Conservation (phyloP, 2,797 vertebrate species). For the Pyrocephalus nanus region DNA sequence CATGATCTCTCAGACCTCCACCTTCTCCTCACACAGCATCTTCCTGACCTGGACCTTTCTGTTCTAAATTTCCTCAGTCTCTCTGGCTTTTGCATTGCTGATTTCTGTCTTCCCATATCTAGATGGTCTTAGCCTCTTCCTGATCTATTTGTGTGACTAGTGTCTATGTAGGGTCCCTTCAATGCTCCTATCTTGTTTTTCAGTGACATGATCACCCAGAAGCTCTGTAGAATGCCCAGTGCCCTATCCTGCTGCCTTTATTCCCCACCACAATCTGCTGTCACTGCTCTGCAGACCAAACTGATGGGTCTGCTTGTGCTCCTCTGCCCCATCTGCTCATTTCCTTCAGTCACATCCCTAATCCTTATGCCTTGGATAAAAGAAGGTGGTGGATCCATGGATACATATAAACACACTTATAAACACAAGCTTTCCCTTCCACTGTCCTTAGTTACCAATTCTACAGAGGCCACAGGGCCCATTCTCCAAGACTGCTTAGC, state of each 20-base stretch:
- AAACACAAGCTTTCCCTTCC: neutral
- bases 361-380: neutral
- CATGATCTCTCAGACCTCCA: neutral
- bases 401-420: neutral
- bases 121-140: neutral
- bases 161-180: neutral
- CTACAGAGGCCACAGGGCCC: neutral
- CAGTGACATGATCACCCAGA: neutral
- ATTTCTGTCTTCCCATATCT: neutral
- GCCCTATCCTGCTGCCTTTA: neutral
- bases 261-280: neutral
- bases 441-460: neutral
- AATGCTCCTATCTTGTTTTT: neutral
- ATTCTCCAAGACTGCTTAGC: neutral
- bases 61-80: neutral
- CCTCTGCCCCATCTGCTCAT: neutral
- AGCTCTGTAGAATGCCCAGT: neutral
- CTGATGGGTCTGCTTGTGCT: neutral
- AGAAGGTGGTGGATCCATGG: neutral
- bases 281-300: rapidly evolving
- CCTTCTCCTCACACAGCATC: neutral
- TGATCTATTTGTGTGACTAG: neutral
- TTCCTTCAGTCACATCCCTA: neutral
- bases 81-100: neutral
- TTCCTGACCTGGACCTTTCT: neutral